Evolutionary conservation across 2,888 invertebrate genomes (phyloP).

Genomic region (Megastigmus dorsalis): DNA sequence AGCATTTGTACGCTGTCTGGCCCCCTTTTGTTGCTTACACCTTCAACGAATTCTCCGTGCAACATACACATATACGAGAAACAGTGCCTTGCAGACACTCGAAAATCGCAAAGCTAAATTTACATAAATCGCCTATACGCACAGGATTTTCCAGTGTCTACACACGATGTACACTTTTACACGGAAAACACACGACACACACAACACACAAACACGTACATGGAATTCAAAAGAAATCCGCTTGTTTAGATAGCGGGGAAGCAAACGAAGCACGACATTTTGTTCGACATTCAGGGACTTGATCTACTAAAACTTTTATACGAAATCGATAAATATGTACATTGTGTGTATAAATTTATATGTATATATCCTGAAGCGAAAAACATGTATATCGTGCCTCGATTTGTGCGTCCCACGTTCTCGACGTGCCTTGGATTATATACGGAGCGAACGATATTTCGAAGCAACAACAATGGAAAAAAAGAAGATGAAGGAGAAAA

Average conservation of each 20-base stretch:
- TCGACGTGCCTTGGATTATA: constrained; percentile 33
- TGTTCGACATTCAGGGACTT: constrained; percentile 31
- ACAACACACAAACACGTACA: background rate
- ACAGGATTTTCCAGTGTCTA: constrained; percentile 25
- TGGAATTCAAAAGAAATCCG: background rate
- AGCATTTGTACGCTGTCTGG: constrained; percentile 30
- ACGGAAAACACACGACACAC: no score
- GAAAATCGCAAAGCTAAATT: constrained; percentile 26
- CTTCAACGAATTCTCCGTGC: background rate
- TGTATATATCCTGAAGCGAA: constrained; percentile 14
- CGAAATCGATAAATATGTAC: constrained; percentile 25
- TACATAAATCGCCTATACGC: background rate
- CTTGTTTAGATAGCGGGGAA: background rate
- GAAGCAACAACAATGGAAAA: no score
- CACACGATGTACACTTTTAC: no score
- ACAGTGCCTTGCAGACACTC: constrained; percentile 34
- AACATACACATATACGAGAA: background rate
- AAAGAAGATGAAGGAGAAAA: no score
- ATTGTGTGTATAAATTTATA: constrained; percentile 34
- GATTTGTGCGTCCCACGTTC: background rate
- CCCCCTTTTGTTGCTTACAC: constrained; percentile 1
- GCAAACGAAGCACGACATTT: constrained; percentile 27
- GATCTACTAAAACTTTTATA: constrained; percentile 24
- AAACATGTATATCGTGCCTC: constrained; percentile 26
- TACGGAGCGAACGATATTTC: constrained; percentile 3